A percentile compares a stretch with the other conserved stretches of the same genome.
Evolutionary conservation across 2,797 vertebrate genomes (phyloP).

Genomic region (Tenualosa ilisha): DNA sequence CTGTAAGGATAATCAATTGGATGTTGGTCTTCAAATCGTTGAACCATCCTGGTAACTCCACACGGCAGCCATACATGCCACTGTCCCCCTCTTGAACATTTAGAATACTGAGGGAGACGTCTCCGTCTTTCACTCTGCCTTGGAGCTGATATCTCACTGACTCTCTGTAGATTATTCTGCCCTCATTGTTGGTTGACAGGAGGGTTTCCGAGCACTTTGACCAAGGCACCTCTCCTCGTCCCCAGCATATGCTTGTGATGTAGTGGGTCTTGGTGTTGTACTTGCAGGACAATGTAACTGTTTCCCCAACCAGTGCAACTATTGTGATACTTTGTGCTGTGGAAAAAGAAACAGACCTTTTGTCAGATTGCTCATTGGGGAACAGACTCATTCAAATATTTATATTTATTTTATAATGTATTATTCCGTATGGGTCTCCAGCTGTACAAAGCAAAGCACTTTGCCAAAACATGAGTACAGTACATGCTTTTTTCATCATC

Average conservation of each 20-base stretch:
- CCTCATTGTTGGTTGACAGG: conserved; percentile 1
- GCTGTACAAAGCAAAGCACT: too few relatives aligned
- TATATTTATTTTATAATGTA: too few relatives aligned
- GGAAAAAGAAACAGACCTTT: not conserved
- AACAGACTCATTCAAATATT: not conserved
- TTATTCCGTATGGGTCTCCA: too few relatives aligned
- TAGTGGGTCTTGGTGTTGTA: not conserved
- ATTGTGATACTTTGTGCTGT: not conserved
- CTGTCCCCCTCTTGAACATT: conserved; percentile 59
- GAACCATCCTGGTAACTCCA: conserved; percentile 67
- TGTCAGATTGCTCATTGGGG: not conserved
- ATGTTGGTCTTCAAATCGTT: conserved; percentile 65
- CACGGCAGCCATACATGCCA: conserved; percentile 78
- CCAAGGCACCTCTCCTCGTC: conserved; percentile 53
- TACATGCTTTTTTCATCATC: too few relatives aligned
- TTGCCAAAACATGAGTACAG: too few relatives aligned
- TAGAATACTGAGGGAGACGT: conserved; percentile 74
- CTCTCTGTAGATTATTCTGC: not conserved
- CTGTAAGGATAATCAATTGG: conserved; percentile 57
- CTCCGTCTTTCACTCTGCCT: not conserved
- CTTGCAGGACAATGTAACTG: not conserved
- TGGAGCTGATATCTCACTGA: not conserved
- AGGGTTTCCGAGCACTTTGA: conserved; percentile 60
- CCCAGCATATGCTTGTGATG: conserved; percentile 74
- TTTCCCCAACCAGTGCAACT: not conserved